phyloP scores from a whole-genome alignment of 2,113 vertebrate species.

The Phylloscopus trochilus region DNA sequence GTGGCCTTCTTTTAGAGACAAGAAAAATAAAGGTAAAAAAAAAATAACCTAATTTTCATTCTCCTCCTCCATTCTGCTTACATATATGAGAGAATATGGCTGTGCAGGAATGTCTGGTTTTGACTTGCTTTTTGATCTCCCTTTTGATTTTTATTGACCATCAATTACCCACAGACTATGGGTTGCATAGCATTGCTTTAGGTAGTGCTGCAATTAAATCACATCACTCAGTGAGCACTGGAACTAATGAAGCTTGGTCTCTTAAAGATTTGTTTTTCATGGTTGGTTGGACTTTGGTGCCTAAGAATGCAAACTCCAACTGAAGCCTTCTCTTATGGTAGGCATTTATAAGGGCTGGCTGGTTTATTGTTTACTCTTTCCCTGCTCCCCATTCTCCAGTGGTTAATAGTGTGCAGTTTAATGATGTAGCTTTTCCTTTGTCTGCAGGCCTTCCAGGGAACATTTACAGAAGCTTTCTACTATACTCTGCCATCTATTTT shows the following conservation, averaged over 20 bases:
- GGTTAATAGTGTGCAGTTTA: neutral
- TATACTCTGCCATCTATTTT: neutral
- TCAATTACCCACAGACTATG: neutral
- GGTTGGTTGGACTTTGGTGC: slow-evolving; percentile 31
- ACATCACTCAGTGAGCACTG: neutral
- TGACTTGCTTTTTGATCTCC: neutral
- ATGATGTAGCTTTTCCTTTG: neutral
- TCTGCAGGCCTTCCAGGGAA: neutral
- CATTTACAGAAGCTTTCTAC: neutral
- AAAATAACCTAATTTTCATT: neutral
- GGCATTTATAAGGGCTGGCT: neutral
- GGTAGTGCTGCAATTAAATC: slow-evolving; percentile 40
- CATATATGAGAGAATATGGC: neutral
- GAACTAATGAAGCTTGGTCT: slow-evolving; percentile 44
- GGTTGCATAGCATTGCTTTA: slow-evolving; percentile 3
- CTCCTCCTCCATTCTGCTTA: neutral
- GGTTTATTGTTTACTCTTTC: slow-evolving; percentile 2
- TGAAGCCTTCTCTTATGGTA: neutral
- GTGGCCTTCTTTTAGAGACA: neutral
- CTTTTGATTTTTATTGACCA: slow-evolving; percentile 23
- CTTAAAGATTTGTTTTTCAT: slow-evolving; percentile 47
- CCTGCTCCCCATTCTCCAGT: neutral
- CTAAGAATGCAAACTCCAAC: slow-evolving; percentile 27
- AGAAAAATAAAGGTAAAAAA: neutral
- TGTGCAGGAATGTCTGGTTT: neutral